Conservation (phyloP, 2,113 vertebrate genomes). For the Etheostoma spectabile region DNA sequence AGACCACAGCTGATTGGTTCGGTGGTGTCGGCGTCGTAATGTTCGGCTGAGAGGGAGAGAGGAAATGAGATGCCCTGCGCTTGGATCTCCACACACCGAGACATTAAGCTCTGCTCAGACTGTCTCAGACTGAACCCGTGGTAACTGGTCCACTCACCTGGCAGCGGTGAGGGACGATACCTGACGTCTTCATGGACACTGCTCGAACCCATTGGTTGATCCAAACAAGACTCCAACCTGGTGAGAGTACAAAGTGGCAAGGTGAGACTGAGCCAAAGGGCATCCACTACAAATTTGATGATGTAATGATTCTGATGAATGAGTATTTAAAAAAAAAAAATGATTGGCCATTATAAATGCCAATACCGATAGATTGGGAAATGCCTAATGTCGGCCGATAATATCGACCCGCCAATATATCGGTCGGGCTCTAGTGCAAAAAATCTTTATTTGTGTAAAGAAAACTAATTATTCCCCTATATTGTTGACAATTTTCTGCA, state of each 20-base stretch:
- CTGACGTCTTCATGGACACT: constrained; percentile 74
- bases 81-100: not conserved
- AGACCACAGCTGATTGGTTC: constrained; percentile 90
- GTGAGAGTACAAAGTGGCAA: not conserved
- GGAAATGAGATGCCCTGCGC: not conserved
- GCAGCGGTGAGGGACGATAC: constrained; percentile 50
- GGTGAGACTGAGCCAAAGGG: not conserved
- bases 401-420: too few relatives aligned
- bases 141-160: constrained; percentile 64
- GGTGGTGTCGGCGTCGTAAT: constrained; percentile 89
- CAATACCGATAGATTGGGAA: too few relatives aligned
- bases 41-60: constrained; percentile 77
- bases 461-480: too few relatives aligned
- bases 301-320: too few relatives aligned
- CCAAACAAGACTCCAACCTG: constrained; percentile 79
- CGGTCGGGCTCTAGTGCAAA: too few relatives aligned
- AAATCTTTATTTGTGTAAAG: too few relatives aligned
- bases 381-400: too few relatives aligned
- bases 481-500: too few relatives aligned
- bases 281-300: too few relatives aligned
- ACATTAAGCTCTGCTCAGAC: not conserved
- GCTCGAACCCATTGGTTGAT: constrained; percentile 64
- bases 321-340: too few relatives aligned
- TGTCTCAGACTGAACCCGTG: too few relatives aligned
- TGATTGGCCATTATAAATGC: too few relatives aligned